Evolutionary conservation across 2,113 vertebrate genomes (phyloP).

Genomic region (Podarcis raffonei): DNA sequence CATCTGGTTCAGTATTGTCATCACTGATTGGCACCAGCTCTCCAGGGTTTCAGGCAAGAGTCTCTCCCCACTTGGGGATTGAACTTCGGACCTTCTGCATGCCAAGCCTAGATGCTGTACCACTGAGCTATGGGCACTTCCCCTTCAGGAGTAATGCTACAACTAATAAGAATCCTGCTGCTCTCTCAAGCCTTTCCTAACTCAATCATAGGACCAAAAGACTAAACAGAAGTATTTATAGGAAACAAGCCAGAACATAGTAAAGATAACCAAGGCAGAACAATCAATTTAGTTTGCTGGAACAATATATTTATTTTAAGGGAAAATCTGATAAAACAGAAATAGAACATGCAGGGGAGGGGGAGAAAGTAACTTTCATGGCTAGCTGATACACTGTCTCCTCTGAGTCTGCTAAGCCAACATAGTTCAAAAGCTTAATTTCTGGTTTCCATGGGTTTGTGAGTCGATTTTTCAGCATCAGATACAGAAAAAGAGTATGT

Average conservation of each 20-base stretch:
- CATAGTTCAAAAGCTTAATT: slow-evolving; percentile 5
- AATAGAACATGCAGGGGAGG: background rate
- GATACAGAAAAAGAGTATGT: too few species aligned
- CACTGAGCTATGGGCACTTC: too few species aligned
- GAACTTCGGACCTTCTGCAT: too few species aligned
- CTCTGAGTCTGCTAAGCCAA: background rate
- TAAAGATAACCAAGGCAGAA: background rate
- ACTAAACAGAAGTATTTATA: background rate
- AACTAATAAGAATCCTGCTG: background rate
- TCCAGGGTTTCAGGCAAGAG: background rate
- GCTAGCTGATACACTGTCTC: background rate
- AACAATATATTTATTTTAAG: slow-evolving; percentile 10
- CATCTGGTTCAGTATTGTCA: background rate
- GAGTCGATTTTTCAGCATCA: background rate
- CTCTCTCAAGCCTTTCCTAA: background rate
- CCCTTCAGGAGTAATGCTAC: background rate
- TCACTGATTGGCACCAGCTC: background rate
- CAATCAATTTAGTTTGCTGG: slow-evolving; percentile 1
- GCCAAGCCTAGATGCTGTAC: too few species aligned
- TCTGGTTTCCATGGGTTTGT: background rate
- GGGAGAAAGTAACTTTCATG: background rate
- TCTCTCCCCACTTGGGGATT: too few species aligned
- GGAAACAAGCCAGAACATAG: background rate
- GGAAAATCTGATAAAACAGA: background rate
- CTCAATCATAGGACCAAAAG: background rate